These are phyloP conservation scores for Australoheros scitulus DNA, from an alignment of 2,113 vertebrate genomes.

Conservation along the genomic window DNA sequence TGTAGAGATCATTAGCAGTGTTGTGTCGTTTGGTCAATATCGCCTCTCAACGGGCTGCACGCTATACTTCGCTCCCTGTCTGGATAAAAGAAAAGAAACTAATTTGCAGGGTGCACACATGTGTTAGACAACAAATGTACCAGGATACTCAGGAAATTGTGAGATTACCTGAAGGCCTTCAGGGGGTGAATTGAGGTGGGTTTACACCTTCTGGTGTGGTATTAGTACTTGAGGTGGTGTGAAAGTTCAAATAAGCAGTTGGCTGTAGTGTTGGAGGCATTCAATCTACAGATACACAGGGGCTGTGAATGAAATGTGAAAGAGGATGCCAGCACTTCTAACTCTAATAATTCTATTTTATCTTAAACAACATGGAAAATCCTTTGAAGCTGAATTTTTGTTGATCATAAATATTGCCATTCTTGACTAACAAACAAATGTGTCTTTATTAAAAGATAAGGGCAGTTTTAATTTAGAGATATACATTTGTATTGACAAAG, in stretches of 20 bases:
- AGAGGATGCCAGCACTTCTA: conserved; percentile 11
- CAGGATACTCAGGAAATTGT: conserved; percentile 44
- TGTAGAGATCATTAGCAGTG: conserved; percentile 59
- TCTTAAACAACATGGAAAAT: not conserved
- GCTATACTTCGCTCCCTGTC: not conserved
- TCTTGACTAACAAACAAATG: not conserved
- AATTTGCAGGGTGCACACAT: conserved; percentile 44
- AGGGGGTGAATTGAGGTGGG: conserved; percentile 39
- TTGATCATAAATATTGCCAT: not conserved
- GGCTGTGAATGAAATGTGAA: conserved; percentile 23
- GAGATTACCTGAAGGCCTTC: conserved; percentile 39
- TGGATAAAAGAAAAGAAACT: conserved; percentile 40
- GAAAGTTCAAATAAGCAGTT: conserved; percentile 42
- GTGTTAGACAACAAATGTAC: conserved; percentile 53
- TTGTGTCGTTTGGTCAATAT: conserved; percentile 54
- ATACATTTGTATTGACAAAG: not conserved
- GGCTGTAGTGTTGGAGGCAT: not conserved
- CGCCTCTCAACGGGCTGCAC: conserved; percentile 6
- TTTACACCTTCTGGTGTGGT: conserved; percentile 52
- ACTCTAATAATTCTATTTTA: conserved; percentile 4
- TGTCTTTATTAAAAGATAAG: not conserved
- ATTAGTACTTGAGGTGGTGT: conserved; percentile 27
- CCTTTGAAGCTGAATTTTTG: not conserved
- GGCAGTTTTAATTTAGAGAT: not conserved
- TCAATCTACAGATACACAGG: not conserved